Percentiles rank a stretch among this genome's conserved stretches.
These are phyloP conservation scores for Philonicus albiceps DNA, from an alignment of 2,888 invertebrate genomes.

Conservation along the genomic window DNA sequence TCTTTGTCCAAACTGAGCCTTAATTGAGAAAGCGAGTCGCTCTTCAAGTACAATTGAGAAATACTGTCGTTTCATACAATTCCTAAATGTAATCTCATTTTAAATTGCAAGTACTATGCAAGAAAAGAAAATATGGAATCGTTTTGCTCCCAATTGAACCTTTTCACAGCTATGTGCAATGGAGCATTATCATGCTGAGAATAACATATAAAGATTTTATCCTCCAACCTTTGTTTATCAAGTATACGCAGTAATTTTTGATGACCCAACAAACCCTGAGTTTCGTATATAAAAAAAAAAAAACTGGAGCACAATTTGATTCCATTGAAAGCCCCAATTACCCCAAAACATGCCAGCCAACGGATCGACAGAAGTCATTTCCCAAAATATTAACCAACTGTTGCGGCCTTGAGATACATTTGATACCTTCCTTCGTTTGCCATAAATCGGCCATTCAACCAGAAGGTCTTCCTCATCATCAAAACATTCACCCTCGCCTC, in stretches of 20 bases:
- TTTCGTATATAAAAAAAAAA: background rate
- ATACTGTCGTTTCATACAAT: too few species aligned
- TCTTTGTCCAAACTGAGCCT: too few species aligned
- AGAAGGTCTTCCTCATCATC: background rate
- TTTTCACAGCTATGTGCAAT: background rate
- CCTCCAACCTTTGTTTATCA: background rate
- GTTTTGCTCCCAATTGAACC: background rate
- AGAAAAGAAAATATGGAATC: too few species aligned
- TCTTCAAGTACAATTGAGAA: too few species aligned
- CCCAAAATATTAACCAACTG: background rate
- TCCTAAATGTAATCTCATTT: too few species aligned
- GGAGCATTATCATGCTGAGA: background rate
- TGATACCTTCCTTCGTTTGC: background rate
- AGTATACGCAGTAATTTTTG: background rate
- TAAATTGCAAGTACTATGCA: too few species aligned
- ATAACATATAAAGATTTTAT: background rate
- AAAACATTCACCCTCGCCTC: background rate
- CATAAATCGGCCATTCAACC: background rate
- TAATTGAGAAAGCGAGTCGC: too few species aligned
- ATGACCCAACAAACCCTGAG: background rate
- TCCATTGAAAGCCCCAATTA: background rate
- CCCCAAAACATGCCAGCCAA: background rate
- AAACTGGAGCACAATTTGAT: background rate
- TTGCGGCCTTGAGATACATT: background rate
- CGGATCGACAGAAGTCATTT: background rate